Base-by-base conservation (phyloP, 2,113 vertebrate species). In the Gavia stellata region DNA sequence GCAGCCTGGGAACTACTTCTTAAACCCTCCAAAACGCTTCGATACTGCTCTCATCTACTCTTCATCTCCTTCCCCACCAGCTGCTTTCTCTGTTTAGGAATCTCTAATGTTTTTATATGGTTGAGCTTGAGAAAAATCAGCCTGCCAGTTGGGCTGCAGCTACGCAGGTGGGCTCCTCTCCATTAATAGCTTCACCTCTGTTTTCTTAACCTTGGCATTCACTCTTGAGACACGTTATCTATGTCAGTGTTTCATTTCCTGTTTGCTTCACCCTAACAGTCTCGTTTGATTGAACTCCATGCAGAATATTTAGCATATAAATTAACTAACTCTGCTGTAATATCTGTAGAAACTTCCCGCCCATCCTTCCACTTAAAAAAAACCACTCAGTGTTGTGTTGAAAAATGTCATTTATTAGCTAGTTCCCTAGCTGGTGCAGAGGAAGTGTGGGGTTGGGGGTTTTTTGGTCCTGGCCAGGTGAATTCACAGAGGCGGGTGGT, bases 241-340 rank as follows among this genome's bases (percentile, higher is more conserved):
- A 45, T 83, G 77, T 50, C 77, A 83, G 74, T 12, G 34, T 62
- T 52, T 94, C 67, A 62, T 96, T 86, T 90, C 95, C 91, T 40
- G 4, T 56, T 77, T 61, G 66, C 63, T 61, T 85, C 86, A 68
- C 36, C 79, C 44, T 14, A 7, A 13, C 49, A 38, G 26, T 6
- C 55, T 33, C 1, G 0, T 68, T 72, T 73, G 49, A 61, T 96
- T 75, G 63, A 63, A 34, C 40, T 90, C 78, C 61, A 1, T 26
- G n/a, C 47, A 17, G 86, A 10, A 72, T 73, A 61, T 90, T 94
- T 77, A 93, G 82, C 95, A 83, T 93, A 88, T 44, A 88, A 95
- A 95, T 91, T 10, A 93, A 78, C 59, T 73, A 10, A 12, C 36
- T 45, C 52, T 10, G 47, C 63, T 81, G 28, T 8, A 58, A 45